Conservation (phyloP, 2,888 invertebrate genomes). For the Lathronympha strigana region DNA sequence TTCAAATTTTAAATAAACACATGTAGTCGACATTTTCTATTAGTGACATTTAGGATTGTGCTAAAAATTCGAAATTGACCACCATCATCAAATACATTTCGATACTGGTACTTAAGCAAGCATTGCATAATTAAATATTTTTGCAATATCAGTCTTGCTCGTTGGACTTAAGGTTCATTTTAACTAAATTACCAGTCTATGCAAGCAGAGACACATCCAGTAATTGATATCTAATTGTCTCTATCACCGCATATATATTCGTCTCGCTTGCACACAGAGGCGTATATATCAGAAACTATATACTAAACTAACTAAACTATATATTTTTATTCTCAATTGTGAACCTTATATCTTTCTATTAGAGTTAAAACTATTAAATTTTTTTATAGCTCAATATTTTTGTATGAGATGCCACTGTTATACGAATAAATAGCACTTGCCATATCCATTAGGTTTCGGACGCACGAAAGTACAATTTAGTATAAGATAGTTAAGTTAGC, state of each 20-base stretch:
- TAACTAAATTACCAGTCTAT: conserved; percentile 2
- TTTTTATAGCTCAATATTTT: neutral
- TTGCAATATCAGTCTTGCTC: conserved; percentile 4
- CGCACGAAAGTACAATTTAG: conserved; percentile 78
- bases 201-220: neutral
- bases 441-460: conserved; percentile 49
- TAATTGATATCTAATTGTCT: conserved; percentile 3
- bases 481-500: conserved; percentile 56
- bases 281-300: neutral
- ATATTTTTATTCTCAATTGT: neutral
- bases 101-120: neutral
- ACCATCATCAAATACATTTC: no score
- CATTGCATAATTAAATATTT: no score
- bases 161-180: conserved; percentile 6
- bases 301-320: no score
- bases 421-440: neutral
- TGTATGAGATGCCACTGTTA: neutral
- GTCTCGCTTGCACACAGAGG: neutral
- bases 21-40: conserved; percentile 25
- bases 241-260: neutral
- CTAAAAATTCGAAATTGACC: conserved; percentile 1
- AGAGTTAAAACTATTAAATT: no score
- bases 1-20: conserved; percentile 28
- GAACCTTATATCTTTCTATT: neutral
- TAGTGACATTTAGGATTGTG: conserved; percentile 24